Evolutionary conservation across 2,888 invertebrate genomes (phyloP), one percentile per base, ranked within the genome.

Genomic region (Craniophora ligustri): DNA sequence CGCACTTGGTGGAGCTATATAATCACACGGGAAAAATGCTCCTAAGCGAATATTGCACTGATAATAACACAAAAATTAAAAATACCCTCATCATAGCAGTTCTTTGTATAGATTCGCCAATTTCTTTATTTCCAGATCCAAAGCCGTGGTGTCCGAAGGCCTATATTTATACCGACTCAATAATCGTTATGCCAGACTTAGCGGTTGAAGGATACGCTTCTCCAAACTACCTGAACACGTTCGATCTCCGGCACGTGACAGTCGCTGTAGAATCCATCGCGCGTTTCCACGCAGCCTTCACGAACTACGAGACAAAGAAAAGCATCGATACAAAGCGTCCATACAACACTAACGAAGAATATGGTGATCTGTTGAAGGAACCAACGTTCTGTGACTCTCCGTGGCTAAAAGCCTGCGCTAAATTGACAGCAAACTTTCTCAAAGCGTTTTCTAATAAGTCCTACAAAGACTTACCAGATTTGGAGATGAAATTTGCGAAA

Each of bases 121-220:
- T 32, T 16, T 36, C 0, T 50, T 54, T 40, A 5, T 28, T 57
- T 67, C 2, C 72, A 90, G 91, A 78, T 54, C 54, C 76, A 0
- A 64, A 79, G 6, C 80, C 86, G 0, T 92, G 88, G 87, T 81
- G 83, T 32, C 72, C 82, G 0, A 82, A 75, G 39, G 83, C 86
- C 0, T 84, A 82, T 51, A 46, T 90, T 1, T 82, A 76, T 69
- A 86, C 79, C 4, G 87, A 89, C 18, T 71, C 68, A 0, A 51
- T 88, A 0, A 50, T 92, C 4, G 91, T 91, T 32, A 86, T 91
- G 87, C 91, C 88, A 0, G 92, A 92, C 64, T 50, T 92, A 11
- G 56, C 78, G 0, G 40, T 59, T 1, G 70, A 79, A n/a, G 91
- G 92, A 1, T 92, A 88, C 68, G 41, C 72, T 3, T 51, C 76